Percentiles rank a stretch among this genome's conserved stretches.
These are phyloP conservation scores for Hystrix cristata DNA, from an alignment of 2,113 vertebrate species.

Conservation along the genomic window DNA sequence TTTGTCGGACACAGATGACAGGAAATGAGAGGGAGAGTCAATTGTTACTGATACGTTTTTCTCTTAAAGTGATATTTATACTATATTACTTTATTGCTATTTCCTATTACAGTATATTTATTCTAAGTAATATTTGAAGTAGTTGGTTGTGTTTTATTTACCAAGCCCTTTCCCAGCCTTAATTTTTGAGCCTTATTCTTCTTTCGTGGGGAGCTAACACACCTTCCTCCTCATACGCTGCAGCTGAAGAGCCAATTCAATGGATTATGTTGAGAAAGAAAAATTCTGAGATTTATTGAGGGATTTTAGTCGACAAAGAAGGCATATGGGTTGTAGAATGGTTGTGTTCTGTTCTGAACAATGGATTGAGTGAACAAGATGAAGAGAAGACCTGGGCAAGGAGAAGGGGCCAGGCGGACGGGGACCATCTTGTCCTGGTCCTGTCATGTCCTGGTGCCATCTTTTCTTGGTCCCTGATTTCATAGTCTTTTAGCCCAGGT, in stretches of 20 bases:
- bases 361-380: not conserved
- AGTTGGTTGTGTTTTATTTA: slow-evolving; percentile 8
- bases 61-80: not conserved
- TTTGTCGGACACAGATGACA: not conserved
- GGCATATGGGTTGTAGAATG: not conserved
- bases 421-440: not conserved
- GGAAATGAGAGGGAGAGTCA: not conserved
- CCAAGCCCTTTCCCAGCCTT: not conserved
- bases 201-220: not conserved
- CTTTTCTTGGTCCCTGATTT: not conserved
- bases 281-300: not conserved
- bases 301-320: slow-evolving; percentile 41
- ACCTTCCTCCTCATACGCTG: not conserved
- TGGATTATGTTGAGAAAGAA: not conserved
- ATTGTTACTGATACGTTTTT: not conserved
- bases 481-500: not conserved
- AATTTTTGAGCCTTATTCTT: not conserved
- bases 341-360: not conserved
- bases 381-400: not conserved
- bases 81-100: not conserved
- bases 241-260: not conserved
- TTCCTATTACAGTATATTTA: not conserved
- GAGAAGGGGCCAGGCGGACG: not conserved
- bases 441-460: not conserved
- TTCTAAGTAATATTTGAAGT: not conserved